Base-by-base conservation (phyloP, 2,797 vertebrate species). In the Anas georgica region DNA sequence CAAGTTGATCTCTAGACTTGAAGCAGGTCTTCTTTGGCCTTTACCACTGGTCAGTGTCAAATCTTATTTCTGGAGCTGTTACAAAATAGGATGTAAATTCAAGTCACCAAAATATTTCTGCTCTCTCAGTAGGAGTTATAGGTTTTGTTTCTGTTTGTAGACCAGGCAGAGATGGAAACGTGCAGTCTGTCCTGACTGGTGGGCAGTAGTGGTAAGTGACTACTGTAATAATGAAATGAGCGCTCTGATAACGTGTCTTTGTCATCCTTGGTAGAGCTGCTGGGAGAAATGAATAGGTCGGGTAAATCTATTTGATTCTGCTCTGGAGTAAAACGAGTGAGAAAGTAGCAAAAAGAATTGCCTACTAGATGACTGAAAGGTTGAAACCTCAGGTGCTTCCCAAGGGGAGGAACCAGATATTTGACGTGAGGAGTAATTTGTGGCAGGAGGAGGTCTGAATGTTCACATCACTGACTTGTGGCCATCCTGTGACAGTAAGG, bases 181-280 rank as follows among this genome's bases (percentile, higher is more conserved):
- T 6, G 6, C 4, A 12, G 20, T 37, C 18, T 0, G 0, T 58
- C 15, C 33, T 13, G 35, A 43, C 33, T 54, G 29, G 22, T 70
- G n/a, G 10, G 8, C 39, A 59, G 29, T 23, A 33, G 22, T 25
- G 37, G 7, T 33, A 12, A 0, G 0, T 18, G n/a, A 14, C 39
- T 70, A 31, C 17, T 1, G 0, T 3, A n/a, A n/a, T 20, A n/a
- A 20, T 35, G 28, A 31, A 54, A 28, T 15, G 41, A 22, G 28
- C 1, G 3, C 9, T 68, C 20, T 54, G 69, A 45, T 66, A 48
- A 2, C 10, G 6, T 7, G 23, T 14, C 12, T 9, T 23, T 39
- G 86, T 43, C n/a, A 55, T 60, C 50, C 66, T 50, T 66, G 37
- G 25, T 43, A 70, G 50, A 88, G 16, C 16, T 95, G 48, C 66